Evolutionary conservation across 2,888 invertebrate species (phyloP).

Genomic region (Timandra comae): DNA sequence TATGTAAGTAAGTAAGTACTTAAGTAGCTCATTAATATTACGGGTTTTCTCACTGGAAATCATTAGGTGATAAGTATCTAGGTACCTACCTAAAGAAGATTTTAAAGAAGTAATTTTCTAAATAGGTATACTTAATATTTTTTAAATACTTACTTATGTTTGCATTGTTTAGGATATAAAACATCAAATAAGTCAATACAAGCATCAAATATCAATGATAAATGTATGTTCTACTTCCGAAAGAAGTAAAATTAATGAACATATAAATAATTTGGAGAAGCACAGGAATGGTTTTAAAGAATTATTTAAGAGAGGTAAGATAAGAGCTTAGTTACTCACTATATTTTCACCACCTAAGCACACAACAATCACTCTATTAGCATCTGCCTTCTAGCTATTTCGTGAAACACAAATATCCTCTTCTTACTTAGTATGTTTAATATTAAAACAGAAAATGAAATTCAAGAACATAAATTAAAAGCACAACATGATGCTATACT

Average conservation of each 20-base stretch:
- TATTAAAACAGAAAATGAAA: conserved; percentile 32
- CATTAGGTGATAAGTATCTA: too few species aligned
- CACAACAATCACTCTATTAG: too few species aligned
- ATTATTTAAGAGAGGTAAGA: conserved; percentile 43
- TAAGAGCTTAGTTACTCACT: not conserved
- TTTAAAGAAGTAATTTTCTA: too few species aligned
- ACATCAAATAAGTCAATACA: conserved; percentile 36
- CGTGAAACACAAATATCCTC: too few species aligned
- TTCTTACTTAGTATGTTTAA: conserved; percentile 33
- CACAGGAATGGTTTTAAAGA: conserved; percentile 39
- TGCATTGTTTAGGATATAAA: conserved; percentile 35
- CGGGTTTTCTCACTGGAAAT: too few species aligned
- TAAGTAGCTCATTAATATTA: too few species aligned
- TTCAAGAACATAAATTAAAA: conserved; percentile 33
- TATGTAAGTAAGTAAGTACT: too few species aligned
- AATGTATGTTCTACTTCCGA: conserved; percentile 50
- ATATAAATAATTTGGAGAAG: conserved; percentile 30
- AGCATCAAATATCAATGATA: conserved; percentile 44
- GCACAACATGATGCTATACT: too few species aligned
- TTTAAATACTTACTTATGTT: too few species aligned
- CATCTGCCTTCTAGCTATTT: too few species aligned
- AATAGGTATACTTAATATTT: too few species aligned
- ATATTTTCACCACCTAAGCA: not conserved
- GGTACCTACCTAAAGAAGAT: too few species aligned
- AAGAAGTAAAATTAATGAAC: conserved; percentile 39